phyloP scores from a whole-genome alignment of 2,113 vertebrate species.

The Mobula birostris region DNA sequence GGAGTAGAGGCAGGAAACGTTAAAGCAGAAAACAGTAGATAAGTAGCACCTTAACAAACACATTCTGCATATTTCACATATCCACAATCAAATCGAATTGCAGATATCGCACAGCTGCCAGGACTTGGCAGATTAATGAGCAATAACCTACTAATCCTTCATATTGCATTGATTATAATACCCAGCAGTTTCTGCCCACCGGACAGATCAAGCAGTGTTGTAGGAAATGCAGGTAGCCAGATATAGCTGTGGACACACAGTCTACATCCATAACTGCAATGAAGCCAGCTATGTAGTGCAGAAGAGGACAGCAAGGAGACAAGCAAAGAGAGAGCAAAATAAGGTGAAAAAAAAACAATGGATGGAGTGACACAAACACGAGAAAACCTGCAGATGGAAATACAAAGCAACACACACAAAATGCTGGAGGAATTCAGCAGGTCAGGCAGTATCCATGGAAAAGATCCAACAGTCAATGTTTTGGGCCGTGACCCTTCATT shows the following conservation, averaged over 20 bases:
- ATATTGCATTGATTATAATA: neutral
- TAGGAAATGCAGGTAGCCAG: neutral
- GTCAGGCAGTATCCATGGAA: no score
- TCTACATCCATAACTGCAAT: neutral
- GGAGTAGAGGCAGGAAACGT: neutral
- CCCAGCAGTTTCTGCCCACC: neutral
- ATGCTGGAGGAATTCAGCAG: no score
- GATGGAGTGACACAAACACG: no score
- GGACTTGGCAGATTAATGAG: neutral
- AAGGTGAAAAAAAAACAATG: no score
- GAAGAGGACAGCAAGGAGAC: neutral
- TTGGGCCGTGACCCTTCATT: no score
- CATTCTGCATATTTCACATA: neutral
- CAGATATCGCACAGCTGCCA: neutral
- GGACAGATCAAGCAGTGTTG: neutral
- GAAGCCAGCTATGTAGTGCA: neutral
- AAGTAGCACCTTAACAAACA: neutral
- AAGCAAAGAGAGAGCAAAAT: no score
- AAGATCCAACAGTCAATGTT: no score
- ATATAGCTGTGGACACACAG: neutral
- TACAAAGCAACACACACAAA: no score
- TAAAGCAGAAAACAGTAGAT: neutral
- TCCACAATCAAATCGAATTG: neutral
- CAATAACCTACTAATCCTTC: neutral
- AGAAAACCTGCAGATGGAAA: no score